Conservation (phyloP, 2,797 vertebrate genomes). For the Harpagifer antarcticus region DNA sequence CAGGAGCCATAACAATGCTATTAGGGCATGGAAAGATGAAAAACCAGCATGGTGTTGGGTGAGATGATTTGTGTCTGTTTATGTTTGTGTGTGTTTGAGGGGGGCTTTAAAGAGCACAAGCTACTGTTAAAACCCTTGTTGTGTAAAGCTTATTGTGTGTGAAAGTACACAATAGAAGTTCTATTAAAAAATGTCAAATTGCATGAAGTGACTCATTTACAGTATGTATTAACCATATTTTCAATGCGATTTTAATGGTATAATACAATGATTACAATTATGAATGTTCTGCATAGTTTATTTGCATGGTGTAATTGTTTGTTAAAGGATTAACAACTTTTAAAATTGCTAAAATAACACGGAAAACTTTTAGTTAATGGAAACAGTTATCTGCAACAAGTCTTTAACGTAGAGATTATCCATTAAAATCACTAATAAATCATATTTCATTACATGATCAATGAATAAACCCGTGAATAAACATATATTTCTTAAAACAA, state of each 20-base stretch:
- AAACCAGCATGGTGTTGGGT: constrained; percentile 29
- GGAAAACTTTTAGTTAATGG: neutral
- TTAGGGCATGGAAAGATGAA: constrained; percentile 50
- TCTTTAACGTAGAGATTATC: too few relatives aligned
- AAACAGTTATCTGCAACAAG: too few relatives aligned
- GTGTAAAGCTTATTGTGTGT: neutral
- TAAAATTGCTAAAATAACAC: neutral
- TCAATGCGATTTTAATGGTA: neutral
- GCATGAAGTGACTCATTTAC: neutral
- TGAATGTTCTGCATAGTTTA: too few relatives aligned
- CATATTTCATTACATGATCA: too few relatives aligned
- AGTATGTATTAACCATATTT: neutral
- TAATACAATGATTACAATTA: neutral
- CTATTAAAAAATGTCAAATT: neutral
- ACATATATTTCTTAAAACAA: too few relatives aligned
- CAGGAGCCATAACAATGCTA: constrained; percentile 56
- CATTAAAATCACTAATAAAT: too few relatives aligned
- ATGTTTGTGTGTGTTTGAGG: constrained; percentile 26
- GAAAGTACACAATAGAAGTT: constrained; percentile 6
- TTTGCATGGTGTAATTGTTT: neutral
- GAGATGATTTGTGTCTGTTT: constrained; percentile 34
- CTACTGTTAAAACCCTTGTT: constrained; percentile 1
- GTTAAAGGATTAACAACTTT: neutral
- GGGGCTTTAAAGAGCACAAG: neutral
- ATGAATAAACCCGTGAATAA: too few relatives aligned